Evolutionary conservation across 2,888 invertebrate species (phyloP).

Genomic region (Rotaria macrura): DNA sequence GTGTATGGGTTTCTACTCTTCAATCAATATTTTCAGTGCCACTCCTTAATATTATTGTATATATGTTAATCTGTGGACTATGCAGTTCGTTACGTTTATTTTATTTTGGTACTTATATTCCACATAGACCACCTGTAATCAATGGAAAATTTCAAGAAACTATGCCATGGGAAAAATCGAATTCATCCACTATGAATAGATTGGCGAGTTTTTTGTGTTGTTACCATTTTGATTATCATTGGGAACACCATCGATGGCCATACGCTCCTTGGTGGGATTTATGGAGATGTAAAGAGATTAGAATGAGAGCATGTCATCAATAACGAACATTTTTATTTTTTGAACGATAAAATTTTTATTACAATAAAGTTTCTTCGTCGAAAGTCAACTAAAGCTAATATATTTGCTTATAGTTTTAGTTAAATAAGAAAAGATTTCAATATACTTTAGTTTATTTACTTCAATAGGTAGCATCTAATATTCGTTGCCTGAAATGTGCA

Average conservation of each 20-base stretch:
- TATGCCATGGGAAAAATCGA: neutral
- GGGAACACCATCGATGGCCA: constrained; percentile 3
- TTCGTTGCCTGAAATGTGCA: no score
- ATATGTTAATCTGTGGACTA: neutral
- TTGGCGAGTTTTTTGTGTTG: neutral
- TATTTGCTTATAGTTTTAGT: no score
- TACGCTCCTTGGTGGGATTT: neutral
- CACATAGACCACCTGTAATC: neutral
- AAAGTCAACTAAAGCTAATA: no score
- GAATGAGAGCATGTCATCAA: neutral
- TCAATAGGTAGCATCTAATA: no score
- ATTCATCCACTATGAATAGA: neutral
- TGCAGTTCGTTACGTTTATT: neutral
- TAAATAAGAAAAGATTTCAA: no score
- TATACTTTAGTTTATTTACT: no score
- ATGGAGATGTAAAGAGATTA: neutral
- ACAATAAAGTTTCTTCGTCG: no score
- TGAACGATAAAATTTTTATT: no score
- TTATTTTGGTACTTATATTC: neutral
- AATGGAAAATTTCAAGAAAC: neutral
- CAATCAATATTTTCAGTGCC: neutral
- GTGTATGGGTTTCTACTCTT: neutral
- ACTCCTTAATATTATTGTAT: neutral
- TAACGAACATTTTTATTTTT: no score
- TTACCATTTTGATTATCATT: neutral